A percentile compares a stretch with the other conserved stretches of the same genome.
Evolutionary conservation across 64 coral and sea anemone genomes (phyloP).

Genomic region (Dendrophyllia cribrosa): DNA sequence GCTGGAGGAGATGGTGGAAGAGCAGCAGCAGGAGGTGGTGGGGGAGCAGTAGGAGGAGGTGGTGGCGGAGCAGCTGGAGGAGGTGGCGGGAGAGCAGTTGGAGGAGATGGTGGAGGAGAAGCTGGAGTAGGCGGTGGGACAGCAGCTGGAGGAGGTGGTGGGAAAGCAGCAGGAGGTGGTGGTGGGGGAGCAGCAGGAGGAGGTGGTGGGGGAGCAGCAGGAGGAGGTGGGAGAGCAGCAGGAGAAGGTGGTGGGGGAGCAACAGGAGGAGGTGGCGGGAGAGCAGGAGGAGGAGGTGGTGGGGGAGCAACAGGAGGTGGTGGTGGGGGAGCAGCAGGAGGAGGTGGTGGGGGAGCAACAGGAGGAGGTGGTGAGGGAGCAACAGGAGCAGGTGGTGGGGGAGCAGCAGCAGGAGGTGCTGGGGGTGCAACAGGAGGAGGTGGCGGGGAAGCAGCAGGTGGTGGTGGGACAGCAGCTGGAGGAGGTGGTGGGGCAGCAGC

Average conservation of each 20-base stretch:
- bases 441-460: not conserved
- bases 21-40: slow-evolving; percentile 11
- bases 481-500: not conserved
- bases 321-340: not conserved
- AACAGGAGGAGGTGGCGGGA: slow-evolving; percentile 16
- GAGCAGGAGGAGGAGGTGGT: not conserved
- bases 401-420: slow-evolving; percentile 27
- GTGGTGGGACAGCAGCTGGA: not conserved
- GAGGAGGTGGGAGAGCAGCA: not conserved
- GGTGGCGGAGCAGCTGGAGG: not conserved
- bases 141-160: slow-evolving; percentile 29
- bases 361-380: slow-evolving; percentile 5
- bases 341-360: not conserved
- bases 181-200: slow-evolving; percentile 13
- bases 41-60: slow-evolving; percentile 15
- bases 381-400: not conserved
- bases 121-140: slow-evolving; percentile 26
- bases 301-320: not conserved
- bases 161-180: not conserved
- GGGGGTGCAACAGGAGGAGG: not conserved
- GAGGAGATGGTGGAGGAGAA: not conserved
- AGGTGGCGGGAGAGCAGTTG: not conserved
- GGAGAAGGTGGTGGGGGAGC: not conserved
- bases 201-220: not conserved
- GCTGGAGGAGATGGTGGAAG: not conserved